phyloP scores from a whole-genome alignment of 2,797 vertebrate genomes.

The Microctenopoma steveboyesi region DNA sequence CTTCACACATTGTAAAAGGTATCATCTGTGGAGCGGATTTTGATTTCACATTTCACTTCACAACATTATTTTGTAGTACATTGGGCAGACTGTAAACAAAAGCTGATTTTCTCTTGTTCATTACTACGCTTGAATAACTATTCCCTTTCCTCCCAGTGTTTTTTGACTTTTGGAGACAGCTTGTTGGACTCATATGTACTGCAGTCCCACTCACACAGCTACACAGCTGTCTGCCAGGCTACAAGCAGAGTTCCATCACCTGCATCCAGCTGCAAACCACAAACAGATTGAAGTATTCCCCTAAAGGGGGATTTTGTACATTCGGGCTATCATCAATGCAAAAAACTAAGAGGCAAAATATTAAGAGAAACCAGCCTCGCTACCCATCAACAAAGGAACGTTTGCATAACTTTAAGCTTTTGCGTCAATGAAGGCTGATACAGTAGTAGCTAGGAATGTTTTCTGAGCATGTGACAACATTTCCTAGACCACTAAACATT shows the following conservation, averaged over 20 bases:
- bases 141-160: conserved; percentile 13
- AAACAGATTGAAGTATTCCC: conserved; percentile 66
- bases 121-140: conserved; percentile 12
- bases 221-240: conserved; percentile 66
- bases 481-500: conserved; percentile 72
- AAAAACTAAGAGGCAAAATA: conserved; percentile 49
- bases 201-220: conserved; percentile 61
- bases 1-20: not conserved
- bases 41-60: conserved; percentile 5
- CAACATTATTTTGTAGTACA: not conserved
- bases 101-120: conserved; percentile 26
- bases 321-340: conserved; percentile 42
- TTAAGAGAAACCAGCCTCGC: conserved; percentile 22
- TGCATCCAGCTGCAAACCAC: conserved; percentile 73
- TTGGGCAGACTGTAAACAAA: conserved; percentile 23
- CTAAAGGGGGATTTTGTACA: conserved; percentile 49
- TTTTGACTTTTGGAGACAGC: conserved; percentile 29
- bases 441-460: conserved; percentile 66
- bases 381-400: conserved; percentile 43
- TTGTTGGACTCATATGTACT: conserved; percentile 48
- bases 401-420: conserved; percentile 28
- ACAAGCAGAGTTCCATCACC: conserved; percentile 63
- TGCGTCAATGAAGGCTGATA: conserved; percentile 53
- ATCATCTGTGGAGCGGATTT: conserved; percentile 16
- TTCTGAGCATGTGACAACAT: conserved; percentile 74